Evolutionary conservation across 2,888 invertebrate genomes (phyloP).

Genomic region (Mesodorylaimus sp.): DNA sequence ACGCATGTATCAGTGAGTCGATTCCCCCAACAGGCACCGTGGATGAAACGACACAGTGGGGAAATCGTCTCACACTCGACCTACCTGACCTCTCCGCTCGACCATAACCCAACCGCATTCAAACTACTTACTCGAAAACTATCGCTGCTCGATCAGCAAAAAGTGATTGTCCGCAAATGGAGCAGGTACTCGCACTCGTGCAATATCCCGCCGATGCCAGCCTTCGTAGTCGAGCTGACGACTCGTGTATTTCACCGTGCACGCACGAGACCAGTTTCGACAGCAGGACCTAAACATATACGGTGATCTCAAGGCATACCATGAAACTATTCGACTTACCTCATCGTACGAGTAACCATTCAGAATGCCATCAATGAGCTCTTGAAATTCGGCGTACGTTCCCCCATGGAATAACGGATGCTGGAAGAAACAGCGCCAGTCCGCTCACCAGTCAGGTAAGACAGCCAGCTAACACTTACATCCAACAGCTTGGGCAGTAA

Average conservation of each 20-base stretch:
- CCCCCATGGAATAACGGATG: neutral
- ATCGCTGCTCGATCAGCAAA: too few relatives aligned
- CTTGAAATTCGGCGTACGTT: neutral
- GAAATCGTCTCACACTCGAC: too few relatives aligned
- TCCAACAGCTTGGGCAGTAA: neutral
- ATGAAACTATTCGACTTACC: neutral
- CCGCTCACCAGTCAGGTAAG: neutral
- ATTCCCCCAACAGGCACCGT: too few relatives aligned
- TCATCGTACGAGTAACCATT: neutral
- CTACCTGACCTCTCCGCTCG: too few relatives aligned
- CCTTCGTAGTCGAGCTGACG: neutral
- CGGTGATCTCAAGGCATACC: neutral
- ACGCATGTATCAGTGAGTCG: too few relatives aligned
- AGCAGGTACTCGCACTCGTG: too few relatives aligned
- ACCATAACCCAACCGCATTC: too few relatives aligned
- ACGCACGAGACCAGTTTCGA: neutral
- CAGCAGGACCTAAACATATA: neutral
- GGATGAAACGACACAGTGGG: too few relatives aligned
- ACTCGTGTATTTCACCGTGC: neutral
- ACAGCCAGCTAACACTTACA: neutral
- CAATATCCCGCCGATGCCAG: too few relatives aligned
- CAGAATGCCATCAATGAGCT: neutral
- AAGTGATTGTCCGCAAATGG: too few relatives aligned
- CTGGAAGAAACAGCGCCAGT: neutral
- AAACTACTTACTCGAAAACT: too few relatives aligned